Conservation (phyloP, 2,797 vertebrate genomes). For the Leptodactylus fallax region DNA sequence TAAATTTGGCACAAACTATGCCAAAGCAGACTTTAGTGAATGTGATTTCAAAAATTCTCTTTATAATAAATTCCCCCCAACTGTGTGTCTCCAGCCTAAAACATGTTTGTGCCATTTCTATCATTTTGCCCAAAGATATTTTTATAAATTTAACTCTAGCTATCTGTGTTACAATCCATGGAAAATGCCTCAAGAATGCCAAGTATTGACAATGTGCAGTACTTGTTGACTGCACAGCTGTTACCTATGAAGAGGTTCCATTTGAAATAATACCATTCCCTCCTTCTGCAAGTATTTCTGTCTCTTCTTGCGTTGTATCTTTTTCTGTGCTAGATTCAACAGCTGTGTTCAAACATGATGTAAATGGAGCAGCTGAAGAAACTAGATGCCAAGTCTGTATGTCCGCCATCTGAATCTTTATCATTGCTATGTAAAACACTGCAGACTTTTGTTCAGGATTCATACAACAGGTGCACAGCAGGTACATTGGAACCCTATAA, state of each 20-base stretch:
- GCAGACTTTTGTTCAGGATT: not conserved
- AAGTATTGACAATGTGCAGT: not conserved
- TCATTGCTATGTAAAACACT: conserved; percentile 19
- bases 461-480: not conserved
- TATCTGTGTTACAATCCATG: no score
- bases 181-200: not conserved
- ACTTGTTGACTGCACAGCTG: not conserved
- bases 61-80: no score
- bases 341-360: conserved; percentile 54
- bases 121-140: no score
- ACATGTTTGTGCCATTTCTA: no score
- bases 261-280: not conserved
- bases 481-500: not conserved
- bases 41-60: no score
- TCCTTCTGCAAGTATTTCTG: conserved; percentile 12
- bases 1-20: no score
- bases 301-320: conserved; percentile 11
- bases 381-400: conserved; percentile 39
- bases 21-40: no score
- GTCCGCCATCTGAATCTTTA: conserved; percentile 14
- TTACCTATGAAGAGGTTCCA: not conserved
- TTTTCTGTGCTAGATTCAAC: not conserved
- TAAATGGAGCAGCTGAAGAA: conserved; percentile 52
- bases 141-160: no score
- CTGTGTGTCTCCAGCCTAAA: no score